Percentiles rank a stretch among this genome's conserved stretches.
Evolutionary conservation across 1,140 invertebrate species (phyloP).

Genomic region (Idris sp.): DNA sequence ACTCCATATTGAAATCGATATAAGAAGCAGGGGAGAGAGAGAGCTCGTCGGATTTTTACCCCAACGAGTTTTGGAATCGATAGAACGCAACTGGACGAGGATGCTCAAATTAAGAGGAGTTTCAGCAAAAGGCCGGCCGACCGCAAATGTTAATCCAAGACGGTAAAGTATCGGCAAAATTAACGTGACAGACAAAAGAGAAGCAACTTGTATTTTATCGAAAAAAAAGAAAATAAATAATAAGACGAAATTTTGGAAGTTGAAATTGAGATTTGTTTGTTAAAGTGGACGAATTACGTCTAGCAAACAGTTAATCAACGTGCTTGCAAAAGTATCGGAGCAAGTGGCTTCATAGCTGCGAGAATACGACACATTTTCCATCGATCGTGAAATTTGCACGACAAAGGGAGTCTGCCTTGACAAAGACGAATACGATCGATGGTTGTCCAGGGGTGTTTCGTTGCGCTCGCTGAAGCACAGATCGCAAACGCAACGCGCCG

Average conservation of each 20-base stretch:
- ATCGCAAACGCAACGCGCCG: constrained; percentile 41
- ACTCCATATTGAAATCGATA: constrained; percentile 51
- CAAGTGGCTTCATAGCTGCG: constrained; percentile 27
- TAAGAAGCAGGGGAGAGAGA: constrained; percentile 39
- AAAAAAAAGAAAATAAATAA: no score
- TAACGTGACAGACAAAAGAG: constrained; percentile 3
- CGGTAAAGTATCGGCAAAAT: constrained; percentile 24
- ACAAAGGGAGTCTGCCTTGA: constrained; percentile 52
- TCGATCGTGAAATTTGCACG: constrained; percentile 59
- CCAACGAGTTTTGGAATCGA: constrained; percentile 55
- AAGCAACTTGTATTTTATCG: no score
- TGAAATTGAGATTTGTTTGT: no score
- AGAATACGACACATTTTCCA: constrained; percentile 52
- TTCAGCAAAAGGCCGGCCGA: constrained; percentile 38
- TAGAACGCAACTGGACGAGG: constrained; percentile 40
- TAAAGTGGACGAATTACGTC: no score
- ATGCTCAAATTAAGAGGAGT: constrained; percentile 49
- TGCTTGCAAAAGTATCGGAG: constrained; percentile 20
- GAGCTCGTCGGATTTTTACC: constrained; percentile 49
- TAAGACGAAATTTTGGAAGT: no score
- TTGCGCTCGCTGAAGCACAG: constrained; percentile 44
- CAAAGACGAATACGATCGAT: constrained; percentile 58
- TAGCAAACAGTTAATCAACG: not conserved
- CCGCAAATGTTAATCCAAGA: constrained; percentile 45
- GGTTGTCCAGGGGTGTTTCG: constrained; percentile 52